Percentiles rank a stretch among this genome's conserved stretches.
phyloP scores from a whole-genome alignment of 2,113 vertebrate genomes.

The Tautogolabrus adspersus region DNA sequence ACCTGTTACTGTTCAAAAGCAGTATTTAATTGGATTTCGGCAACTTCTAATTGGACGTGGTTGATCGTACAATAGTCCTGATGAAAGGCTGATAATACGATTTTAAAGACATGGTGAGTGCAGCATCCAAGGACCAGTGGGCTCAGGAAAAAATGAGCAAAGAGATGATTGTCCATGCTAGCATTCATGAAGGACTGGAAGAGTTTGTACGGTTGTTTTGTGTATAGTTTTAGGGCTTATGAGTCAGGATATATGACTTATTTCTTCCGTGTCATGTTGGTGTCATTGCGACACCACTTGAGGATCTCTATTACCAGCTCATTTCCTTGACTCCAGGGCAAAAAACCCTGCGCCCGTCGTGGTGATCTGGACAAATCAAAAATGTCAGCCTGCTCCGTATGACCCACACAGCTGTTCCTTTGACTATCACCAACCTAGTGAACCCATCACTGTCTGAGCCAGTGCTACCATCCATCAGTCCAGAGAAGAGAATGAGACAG shows the following conservation, averaged over 20 bases:
- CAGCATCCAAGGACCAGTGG: background rate
- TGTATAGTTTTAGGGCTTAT: background rate
- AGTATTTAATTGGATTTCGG: no score
- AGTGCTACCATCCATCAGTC: conserved; percentile 18
- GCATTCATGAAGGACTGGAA: background rate
- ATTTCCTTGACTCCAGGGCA: conserved; percentile 1
- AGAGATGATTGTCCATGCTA: background rate
- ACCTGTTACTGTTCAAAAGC: no score
- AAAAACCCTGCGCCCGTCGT: conserved; percentile 81
- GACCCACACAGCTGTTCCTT: conserved; percentile 86
- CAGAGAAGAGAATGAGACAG: conserved; percentile 19
- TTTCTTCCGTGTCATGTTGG: background rate
- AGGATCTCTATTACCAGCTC: no score
- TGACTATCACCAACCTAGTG: conserved; percentile 6
- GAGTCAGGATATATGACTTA: conserved; percentile 11
- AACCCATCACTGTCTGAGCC: conserved; percentile 16
- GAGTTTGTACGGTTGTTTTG: background rate
- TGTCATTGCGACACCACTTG: background rate
- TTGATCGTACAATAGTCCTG: no score
- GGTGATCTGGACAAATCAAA: conserved; percentile 81
- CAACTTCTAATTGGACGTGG: no score
- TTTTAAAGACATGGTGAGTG: background rate
- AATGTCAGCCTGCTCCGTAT: conserved; percentile 84
- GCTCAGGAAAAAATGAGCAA: background rate
- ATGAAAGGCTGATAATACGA: background rate